Conservation (phyloP, 2,888 invertebrate genomes). For the Oligia latruncula region DNA sequence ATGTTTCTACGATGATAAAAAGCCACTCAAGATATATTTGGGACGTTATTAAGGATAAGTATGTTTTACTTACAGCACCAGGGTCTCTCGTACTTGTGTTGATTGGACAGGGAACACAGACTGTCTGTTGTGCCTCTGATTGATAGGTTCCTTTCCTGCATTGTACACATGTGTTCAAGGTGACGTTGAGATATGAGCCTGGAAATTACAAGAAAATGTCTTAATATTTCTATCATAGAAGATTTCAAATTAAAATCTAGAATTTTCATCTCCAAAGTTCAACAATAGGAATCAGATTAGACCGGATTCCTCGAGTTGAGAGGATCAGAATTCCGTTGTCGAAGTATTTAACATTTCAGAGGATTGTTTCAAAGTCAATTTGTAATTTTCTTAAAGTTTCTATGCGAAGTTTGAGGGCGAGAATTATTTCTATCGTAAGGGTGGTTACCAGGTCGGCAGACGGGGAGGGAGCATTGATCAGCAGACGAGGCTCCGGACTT, state of each 20-base stretch:
- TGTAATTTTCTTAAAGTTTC: constrained; percentile 36
- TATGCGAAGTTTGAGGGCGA: constrained; percentile 3
- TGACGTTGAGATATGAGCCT: constrained; percentile 96
- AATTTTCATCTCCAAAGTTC: constrained; percentile 20
- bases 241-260: constrained; percentile 14
- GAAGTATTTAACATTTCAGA: constrained; percentile 65
- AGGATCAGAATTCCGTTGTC: constrained; percentile 50
- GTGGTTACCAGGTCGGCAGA: constrained; percentile 92
- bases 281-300: constrained; percentile 32
- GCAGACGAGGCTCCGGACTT: constrained; percentile 95
- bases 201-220: constrained; percentile 62
- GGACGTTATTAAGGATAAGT: constrained; percentile 44
- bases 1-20: constrained; percentile 57
- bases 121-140: constrained; percentile 96
- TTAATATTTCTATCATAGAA: constrained; percentile 4
- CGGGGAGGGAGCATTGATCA: constrained; percentile 97
- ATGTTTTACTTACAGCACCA: constrained; percentile 92
- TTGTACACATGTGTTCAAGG: constrained; percentile 95
- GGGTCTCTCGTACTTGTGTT: constrained; percentile 96
- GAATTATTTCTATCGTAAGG: constrained; percentile 35
- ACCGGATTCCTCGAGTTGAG: constrained; percentile 39
- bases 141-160: constrained; percentile 98
- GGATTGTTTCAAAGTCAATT: constrained; percentile 50
- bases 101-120: constrained; percentile 96
- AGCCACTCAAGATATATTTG: constrained; percentile 48